Evolutionary conservation across 2,797 vertebrate species (phyloP).

Genomic region (Chrysocyon brachyurus): DNA sequence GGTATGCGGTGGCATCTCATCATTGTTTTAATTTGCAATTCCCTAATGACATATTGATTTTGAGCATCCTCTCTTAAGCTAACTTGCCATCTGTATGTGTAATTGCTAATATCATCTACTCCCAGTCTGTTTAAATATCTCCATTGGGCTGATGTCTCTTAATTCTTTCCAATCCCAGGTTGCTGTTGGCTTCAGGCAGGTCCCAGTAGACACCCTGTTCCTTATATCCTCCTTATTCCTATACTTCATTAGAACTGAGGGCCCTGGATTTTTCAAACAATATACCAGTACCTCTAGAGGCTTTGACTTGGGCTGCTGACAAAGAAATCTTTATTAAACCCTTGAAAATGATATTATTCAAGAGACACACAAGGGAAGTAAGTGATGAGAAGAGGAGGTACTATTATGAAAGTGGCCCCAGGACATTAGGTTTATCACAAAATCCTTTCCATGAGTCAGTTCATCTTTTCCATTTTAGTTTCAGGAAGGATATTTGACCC

Average conservation of each 20-base stretch:
- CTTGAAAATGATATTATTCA: conserved; percentile 63
- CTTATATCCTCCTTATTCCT: neutral
- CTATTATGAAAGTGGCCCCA: conserved; percentile 42
- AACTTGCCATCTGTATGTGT: neutral
- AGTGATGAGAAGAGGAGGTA: conserved; percentile 63
- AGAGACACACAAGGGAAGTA: conserved; percentile 46
- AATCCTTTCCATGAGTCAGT: conserved; percentile 68
- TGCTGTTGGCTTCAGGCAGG: neutral
- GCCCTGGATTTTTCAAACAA: conserved; percentile 44
- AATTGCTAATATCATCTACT: neutral
- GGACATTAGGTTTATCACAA: conserved; percentile 62
- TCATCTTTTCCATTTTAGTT: conserved; percentile 70
- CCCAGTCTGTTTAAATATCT: conserved; percentile 30
- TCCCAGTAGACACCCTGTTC: neutral
- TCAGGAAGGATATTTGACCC: conserved; percentile 63
- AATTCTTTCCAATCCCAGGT: neutral
- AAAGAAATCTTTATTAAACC: conserved; percentile 72
- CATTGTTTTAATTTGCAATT: neutral
- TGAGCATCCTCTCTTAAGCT: neutral
- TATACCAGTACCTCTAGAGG: conserved; percentile 33
- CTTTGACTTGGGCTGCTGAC: conserved; percentile 67
- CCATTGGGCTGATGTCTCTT: conserved; percentile 31
- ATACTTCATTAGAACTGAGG: neutral
- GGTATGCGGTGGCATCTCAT: neutral
- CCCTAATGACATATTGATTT: neutral